Evolutionary conservation across 1,140 invertebrate genomes (phyloP).

Genomic region (Cotesia chilonis): DNA sequence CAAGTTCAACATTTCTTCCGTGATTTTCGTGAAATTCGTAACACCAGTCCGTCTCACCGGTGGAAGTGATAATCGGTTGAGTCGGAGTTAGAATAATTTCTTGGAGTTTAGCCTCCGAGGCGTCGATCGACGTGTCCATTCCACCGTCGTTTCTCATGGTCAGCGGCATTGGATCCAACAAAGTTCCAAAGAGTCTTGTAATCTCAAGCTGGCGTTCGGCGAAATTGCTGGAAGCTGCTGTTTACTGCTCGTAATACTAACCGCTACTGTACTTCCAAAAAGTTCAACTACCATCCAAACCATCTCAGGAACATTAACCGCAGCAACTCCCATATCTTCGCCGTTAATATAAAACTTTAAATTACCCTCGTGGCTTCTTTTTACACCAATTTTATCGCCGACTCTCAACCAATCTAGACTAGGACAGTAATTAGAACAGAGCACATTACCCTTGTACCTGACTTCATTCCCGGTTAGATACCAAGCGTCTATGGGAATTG

Average conservation of each 20-base stretch:
- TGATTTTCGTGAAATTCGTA: conserved; percentile 75
- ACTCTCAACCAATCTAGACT: conserved; percentile 82
- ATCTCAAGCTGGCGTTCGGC: conserved; percentile 68
- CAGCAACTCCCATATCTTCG: conserved; percentile 85
- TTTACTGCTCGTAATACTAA: conserved; percentile 71
- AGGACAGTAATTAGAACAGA: conserved; percentile 74
- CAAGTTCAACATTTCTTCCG: conserved; percentile 79
- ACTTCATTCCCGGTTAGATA: conserved; percentile 77
- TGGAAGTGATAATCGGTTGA: conserved; percentile 48
- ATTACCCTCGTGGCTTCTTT: conserved; percentile 70
- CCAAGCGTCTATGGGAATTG: conserved; percentile 71
- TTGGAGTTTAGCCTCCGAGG: conserved; percentile 59
- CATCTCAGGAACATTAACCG: conserved; percentile 79
- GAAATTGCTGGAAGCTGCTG: conserved; percentile 63
- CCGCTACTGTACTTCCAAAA: conserved; percentile 73
- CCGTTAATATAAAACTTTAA: conserved; percentile 79
- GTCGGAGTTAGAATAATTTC: conserved; percentile 57
- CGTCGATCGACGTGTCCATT: conserved; percentile 61
- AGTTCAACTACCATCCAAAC: conserved; percentile 81
- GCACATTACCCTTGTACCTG: conserved; percentile 68
- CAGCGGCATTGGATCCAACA: conserved; percentile 68
- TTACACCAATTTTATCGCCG: conserved; percentile 76
- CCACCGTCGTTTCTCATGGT: conserved; percentile 58
- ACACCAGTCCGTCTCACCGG: conserved; percentile 52
- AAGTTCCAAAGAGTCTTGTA: conserved; percentile 73